These are phyloP conservation scores for Aythya fuligula DNA, from an alignment of 2,797 vertebrate species.

Conservation along the genomic window DNA sequence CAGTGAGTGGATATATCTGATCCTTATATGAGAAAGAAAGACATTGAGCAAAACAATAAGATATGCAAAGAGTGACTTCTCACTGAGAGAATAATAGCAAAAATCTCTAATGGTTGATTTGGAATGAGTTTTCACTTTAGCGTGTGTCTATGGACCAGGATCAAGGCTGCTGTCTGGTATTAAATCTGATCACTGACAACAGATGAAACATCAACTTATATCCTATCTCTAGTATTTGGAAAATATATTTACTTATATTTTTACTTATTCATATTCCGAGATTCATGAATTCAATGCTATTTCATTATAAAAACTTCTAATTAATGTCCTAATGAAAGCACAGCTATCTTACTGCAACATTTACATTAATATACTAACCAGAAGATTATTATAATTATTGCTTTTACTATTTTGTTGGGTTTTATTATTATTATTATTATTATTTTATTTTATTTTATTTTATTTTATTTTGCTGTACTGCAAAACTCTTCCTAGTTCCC, in stretches of 20 bases:
- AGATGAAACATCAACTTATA: neutral
- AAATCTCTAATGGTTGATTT: neutral
- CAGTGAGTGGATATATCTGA: slow-evolving; percentile 3
- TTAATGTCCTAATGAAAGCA: neutral
- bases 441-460: neutral
- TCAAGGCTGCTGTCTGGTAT: neutral
- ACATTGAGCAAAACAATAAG: neutral
- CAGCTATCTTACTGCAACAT: neutral
- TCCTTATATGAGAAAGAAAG: neutral
- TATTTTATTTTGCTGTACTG: neutral
- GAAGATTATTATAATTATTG: neutral
- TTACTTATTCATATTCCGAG: neutral
- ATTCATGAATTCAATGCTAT: neutral
- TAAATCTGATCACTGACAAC: neutral
- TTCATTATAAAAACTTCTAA: neutral
- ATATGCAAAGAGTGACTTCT: neutral
- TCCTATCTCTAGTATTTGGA: neutral
- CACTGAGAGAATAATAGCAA: neutral
- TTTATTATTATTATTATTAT: neutral
- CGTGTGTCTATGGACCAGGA: neutral
- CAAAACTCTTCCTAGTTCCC: neutral
- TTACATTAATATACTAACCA: neutral
- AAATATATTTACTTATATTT: neutral
- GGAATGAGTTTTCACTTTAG: neutral
- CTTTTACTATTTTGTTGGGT: neutral